Percentiles rank a stretch among this genome's conserved stretches.
Evolutionary conservation across 2,113 vertebrate genomes (phyloP).

Genomic region (Dipodomys merriami): DNA sequence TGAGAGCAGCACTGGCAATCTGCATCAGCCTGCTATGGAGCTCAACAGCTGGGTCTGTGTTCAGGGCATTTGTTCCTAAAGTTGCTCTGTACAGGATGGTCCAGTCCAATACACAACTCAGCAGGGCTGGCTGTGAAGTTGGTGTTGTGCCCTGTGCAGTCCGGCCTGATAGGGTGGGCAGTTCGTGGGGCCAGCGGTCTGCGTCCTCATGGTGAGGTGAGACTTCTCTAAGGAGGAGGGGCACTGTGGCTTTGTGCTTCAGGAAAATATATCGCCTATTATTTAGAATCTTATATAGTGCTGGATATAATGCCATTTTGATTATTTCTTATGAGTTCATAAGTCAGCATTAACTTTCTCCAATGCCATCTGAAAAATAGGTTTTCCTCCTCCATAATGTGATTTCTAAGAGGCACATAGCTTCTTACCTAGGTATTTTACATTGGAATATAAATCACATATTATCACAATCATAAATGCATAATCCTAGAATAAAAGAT

Average conservation of each 20-base stretch:
- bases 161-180: too few species aligned
- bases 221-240: too few species aligned
- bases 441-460: neutral
- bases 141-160: neutral
- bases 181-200: neutral
- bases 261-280: neutral
- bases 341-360: neutral
- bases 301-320: neutral
- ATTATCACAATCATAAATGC: neutral
- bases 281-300: neutral
- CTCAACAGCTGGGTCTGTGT: neutral
- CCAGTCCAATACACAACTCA: neutral
- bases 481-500: neutral
- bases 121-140: neutral
- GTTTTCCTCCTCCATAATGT: neutral
- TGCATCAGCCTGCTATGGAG: neutral
- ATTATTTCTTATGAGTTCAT: neutral
- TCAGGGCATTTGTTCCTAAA: neutral
- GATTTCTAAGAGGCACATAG: neutral
- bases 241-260: neutral
- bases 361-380: neutral
- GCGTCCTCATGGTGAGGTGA: neutral
- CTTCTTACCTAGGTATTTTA: neutral
- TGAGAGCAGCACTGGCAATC: neutral
- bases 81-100: neutral